Evolutionary conservation across 2,888 invertebrate species (phyloP).

Genomic region (Syrphus vitripennis): DNA sequence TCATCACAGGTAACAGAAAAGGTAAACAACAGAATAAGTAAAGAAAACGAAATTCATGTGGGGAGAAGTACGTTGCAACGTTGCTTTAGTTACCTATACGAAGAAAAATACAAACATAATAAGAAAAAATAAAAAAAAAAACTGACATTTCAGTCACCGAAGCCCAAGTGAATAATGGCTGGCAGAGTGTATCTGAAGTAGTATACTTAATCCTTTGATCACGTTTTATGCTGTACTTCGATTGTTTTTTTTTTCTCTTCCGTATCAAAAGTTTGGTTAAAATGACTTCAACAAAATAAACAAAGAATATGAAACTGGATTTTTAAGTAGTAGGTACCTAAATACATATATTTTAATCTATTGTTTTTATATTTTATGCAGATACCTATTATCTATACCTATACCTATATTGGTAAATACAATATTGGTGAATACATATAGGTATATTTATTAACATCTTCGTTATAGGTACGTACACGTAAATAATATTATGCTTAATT

Average conservation of each 20-base stretch:
- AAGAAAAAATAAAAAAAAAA: constrained; percentile 14
- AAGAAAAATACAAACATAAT: background rate
- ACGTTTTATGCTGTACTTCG: constrained; percentile 38
- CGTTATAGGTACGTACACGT: no score
- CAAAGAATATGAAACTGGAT: background rate
- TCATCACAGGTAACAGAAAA: constrained; percentile 37
- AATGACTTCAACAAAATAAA: background rate
- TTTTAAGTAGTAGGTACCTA: no score
- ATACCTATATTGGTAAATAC: no score
- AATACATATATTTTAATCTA: no score
- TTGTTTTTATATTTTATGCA: no score
- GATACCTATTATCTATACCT: no score
- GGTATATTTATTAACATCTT: no score
- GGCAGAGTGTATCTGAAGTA: constrained; percentile 4
- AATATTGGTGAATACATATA: no score
- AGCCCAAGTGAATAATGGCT: constrained; percentile 7
- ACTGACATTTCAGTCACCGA: constrained; percentile 2
- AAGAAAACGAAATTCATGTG: constrained; percentile 36
- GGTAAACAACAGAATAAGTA: constrained; percentile 48
- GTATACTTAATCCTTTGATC: constrained; percentile 57
- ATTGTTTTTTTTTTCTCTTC: constrained; percentile 5
- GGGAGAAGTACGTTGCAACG: constrained; percentile 6
- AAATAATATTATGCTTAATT: no score
- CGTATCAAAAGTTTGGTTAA: background rate
- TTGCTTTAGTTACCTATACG: background rate